These are phyloP conservation scores for Amphimallon solstitiale DNA, from an alignment of 2,888 invertebrate genomes.

Conservation along the genomic window DNA sequence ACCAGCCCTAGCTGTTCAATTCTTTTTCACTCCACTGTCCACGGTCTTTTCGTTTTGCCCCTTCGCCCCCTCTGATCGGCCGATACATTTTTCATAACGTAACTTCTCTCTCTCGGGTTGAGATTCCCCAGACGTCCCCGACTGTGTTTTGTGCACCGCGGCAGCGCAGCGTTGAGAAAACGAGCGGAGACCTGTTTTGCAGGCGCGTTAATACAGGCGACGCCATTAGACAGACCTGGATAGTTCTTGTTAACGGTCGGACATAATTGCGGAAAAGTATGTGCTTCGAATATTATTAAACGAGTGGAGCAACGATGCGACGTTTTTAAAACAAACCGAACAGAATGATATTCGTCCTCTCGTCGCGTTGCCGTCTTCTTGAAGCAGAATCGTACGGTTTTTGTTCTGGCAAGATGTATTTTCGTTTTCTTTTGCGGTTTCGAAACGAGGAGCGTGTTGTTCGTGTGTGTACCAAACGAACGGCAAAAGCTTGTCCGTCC, in stretches of 20 bases:
- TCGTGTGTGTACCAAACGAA: conserved; percentile 43
- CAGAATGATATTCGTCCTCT: conserved; percentile 31
- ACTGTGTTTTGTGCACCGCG: conserved; percentile 29
- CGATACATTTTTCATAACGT: conserved; percentile 62
- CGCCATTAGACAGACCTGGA: conserved; percentile 54
- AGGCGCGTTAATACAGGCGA: conserved; percentile 42
- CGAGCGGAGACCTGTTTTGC: conserved; percentile 50
- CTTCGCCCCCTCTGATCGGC: conserved; percentile 13
- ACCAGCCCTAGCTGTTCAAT: conserved; percentile 37
- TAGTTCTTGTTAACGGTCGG: conserved; percentile 46
- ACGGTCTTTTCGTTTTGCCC: not conserved
- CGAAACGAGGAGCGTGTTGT: conserved; percentile 5
- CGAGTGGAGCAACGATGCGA: conserved; percentile 40
- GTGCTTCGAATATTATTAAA: conserved; percentile 57
- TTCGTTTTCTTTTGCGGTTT: conserved; percentile 29
- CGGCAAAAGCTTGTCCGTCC: conserved; percentile 62
- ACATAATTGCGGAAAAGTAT: conserved; percentile 45
- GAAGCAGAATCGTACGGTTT: conserved; percentile 34
- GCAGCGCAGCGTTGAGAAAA: conserved; percentile 24
- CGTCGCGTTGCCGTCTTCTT: conserved; percentile 8
- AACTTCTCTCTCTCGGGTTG: conserved; percentile 51
- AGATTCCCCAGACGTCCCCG: conserved; percentile 55
- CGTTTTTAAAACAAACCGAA: not conserved
- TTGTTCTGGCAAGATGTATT: conserved; percentile 21
- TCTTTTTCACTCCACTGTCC: conserved; percentile 20